Evolutionary conservation across 1,140 invertebrate species (phyloP), one percentile per base, ranked within the genome.

Genomic region (Aphelenchoides avenae): DNA sequence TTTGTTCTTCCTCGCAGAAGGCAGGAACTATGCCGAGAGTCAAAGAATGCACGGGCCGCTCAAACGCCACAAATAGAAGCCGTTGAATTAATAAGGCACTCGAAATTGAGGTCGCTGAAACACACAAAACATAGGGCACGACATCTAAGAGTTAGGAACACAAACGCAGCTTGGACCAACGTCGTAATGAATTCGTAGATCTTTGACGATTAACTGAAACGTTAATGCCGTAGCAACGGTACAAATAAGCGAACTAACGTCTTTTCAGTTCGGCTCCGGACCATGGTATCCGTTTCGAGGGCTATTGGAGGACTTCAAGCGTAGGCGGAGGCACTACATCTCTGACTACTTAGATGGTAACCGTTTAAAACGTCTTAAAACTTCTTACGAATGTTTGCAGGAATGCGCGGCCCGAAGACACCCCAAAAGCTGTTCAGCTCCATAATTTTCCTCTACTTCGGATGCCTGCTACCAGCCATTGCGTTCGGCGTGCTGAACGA

Each of bases 381-480:
- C 9, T 22, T 13, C 33, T 30, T 13, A 22, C 61, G 18, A 40
- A 46, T 44, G 37, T 50, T 66, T 70, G 40, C 56, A 81, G 80
- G 79, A 34, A 57, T 84, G 24, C 57, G 78, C 24, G 83, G 83
- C 9, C 77, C 78, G 49, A 79, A 79, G 52, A 82, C 83, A 7
- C 66, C 83, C 11, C 79, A 81, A 54, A 84, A 84, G 72, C 80
- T 77, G 11, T 68, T 83, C 42, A 83, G 82, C 29, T 84, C 84
- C 5, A 83, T 84, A 15, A 78, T 85, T 29, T 85, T 85, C 73
- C 80, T 85, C 4, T 85, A 85, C 73, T 85, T 85, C 78, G 84
- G 84, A 46, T 84, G 84, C 73, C 78, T 85, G 33, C 77, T 85
- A 30, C 84, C 84, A 22, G 82, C 83, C 57, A 84, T 85, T 57